Evolutionary conservation across 2,113 vertebrate genomes (phyloP).

Genomic region (Proteles cristata): DNA sequence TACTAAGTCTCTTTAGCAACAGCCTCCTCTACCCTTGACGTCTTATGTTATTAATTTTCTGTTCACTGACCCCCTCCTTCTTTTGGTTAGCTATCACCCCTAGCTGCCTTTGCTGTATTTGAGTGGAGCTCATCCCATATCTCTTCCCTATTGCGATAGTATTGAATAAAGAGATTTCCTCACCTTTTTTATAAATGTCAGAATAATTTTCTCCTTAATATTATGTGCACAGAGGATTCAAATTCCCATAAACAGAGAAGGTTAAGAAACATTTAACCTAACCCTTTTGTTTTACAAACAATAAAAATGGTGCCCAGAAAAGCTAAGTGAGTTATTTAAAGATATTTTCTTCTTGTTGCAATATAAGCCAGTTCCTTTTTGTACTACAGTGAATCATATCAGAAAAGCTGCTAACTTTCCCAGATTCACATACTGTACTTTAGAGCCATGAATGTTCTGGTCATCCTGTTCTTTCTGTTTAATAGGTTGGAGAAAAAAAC

Average conservation of each 20-base stretch:
- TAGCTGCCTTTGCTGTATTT: neutral
- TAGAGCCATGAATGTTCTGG: conserved; percentile 52
- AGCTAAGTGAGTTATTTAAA: conserved; percentile 36
- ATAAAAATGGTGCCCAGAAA: neutral
- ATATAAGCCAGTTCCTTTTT: conserved; percentile 29
- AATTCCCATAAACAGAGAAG: neutral
- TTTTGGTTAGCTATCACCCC: neutral
- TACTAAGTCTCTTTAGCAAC: neutral
- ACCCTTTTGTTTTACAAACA: neutral
- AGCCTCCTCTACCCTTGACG: neutral
- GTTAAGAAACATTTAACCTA: conserved; percentile 7
- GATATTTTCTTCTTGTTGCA: conserved; percentile 1
- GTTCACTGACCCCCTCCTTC: neutral
- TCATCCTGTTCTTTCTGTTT: conserved; percentile 51
- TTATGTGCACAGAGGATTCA: neutral
- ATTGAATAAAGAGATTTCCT: neutral
- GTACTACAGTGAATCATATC: conserved; percentile 34
- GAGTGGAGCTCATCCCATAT: neutral
- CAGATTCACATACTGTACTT: conserved; percentile 39
- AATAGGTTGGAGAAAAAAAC: conserved; percentile 47
- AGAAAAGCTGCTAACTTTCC: conserved; percentile 52
- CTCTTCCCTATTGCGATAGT: neutral
- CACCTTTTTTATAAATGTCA: neutral
- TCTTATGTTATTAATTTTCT: neutral
- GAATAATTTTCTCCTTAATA: neutral